phyloP scores from a whole-genome alignment of 2,888 invertebrate genomes.

The Lochmaea crataegi region DNA sequence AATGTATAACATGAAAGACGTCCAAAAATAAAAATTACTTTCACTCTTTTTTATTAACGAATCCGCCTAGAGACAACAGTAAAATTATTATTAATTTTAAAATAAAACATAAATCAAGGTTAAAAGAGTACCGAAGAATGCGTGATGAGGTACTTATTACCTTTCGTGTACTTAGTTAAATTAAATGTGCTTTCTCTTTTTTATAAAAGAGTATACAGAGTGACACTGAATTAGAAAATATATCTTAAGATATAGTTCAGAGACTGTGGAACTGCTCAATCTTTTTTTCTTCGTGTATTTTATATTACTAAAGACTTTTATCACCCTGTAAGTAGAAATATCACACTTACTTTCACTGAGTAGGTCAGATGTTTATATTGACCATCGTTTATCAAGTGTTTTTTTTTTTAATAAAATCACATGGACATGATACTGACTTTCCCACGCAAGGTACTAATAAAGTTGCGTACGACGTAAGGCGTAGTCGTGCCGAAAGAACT shows the following conservation, averaged over 20 bases:
- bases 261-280: too few relatives aligned
- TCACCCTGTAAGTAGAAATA: neutral
- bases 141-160: conserved; percentile 2
- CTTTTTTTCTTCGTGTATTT: too few relatives aligned
- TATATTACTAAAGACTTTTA: neutral
- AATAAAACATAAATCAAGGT: neutral
- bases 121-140: neutral
- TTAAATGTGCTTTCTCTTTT: conserved; percentile 8
- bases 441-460: conserved; percentile 10
- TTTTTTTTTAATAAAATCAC: conserved; percentile 1
- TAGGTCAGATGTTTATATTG: conserved; percentile 4
- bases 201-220: neutral
- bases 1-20: neutral
- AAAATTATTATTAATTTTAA: neutral
- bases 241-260: too few relatives aligned
- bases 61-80: conserved; percentile 3
- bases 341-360: neutral
- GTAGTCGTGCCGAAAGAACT: too few relatives aligned
- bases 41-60: conserved; percentile 9
- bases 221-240: neutral
- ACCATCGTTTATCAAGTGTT: conserved; percentile 9
- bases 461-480: neutral
- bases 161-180: conserved; percentile 2
- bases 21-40: neutral
- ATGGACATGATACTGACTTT: neutral